Conservation (phyloP, 2,888 invertebrate species). For the Luperina nickerlii region DNA sequence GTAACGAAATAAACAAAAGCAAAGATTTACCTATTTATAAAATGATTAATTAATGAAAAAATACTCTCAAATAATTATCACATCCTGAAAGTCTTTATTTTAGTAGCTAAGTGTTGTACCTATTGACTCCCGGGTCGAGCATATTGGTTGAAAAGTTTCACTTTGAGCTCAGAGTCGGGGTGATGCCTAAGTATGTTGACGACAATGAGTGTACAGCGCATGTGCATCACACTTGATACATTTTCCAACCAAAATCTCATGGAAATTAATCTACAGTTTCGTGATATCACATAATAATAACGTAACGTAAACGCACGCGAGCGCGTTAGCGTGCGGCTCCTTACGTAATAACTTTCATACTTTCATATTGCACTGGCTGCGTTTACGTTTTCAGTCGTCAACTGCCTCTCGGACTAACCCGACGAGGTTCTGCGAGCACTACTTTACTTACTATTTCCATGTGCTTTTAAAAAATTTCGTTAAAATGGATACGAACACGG, state of each 20-base stretch:
- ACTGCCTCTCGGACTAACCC: conserved; percentile 57
- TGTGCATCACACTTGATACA: background rate
- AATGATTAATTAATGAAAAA: background rate
- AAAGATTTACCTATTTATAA: background rate
- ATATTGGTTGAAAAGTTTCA: background rate
- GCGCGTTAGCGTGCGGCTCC: conserved; percentile 59
- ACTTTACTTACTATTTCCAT: conserved; percentile 19
- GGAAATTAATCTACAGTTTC: conserved; percentile 54
- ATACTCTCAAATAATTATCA: background rate
- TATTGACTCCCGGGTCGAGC: background rate
- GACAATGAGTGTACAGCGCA: background rate
- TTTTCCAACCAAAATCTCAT: conserved; percentile 33
- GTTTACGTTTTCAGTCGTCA: conserved; percentile 67
- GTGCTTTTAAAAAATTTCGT: conserved; percentile 33
- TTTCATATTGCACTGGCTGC: conserved; percentile 65
- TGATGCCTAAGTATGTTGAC: background rate
- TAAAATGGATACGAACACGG: conserved; percentile 60
- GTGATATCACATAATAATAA: conserved; percentile 61
- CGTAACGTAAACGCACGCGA: conserved; percentile 66
- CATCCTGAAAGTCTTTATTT: background rate
- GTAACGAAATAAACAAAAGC: conserved; percentile 17
- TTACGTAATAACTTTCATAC: conserved; percentile 68
- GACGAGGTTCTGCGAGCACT: conserved; percentile 46
- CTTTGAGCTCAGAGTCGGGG: background rate
- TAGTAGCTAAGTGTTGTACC: background rate